Percentiles rank a stretch among this genome's conserved stretches.
These are phyloP conservation scores for Diabrotica undecimpunctata DNA, from an alignment of 1,140 invertebrate genomes.

Conservation along the genomic window DNA sequence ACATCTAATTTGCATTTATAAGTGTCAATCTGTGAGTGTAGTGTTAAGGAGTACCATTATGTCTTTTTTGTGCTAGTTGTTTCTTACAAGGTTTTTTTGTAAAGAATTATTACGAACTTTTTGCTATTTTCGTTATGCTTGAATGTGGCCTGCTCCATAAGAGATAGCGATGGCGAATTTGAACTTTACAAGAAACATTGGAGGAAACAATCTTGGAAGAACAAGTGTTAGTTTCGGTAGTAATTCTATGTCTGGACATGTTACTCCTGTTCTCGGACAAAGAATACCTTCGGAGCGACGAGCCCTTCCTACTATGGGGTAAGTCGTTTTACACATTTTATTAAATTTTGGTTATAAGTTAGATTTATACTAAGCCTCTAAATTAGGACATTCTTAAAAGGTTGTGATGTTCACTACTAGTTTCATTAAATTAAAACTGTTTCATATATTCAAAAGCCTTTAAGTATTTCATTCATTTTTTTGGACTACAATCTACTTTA, in stretches of 20 bases:
- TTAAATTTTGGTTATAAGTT: not conserved
- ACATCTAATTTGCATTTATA: slow-evolving; percentile 23
- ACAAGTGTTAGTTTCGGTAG: slow-evolving; percentile 58
- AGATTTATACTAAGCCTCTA: no score
- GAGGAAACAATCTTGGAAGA: slow-evolving; percentile 56
- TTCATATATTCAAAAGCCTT: no score
- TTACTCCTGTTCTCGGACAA: slow-evolving; percentile 73
- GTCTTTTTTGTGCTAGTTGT: slow-evolving; percentile 42
- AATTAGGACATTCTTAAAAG: no score
- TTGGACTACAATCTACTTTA: no score
- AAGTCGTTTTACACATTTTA: slow-evolving; percentile 38
- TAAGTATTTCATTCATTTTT: no score
- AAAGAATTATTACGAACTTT: slow-evolving; percentile 24
- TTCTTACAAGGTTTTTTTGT: slow-evolving; percentile 24
- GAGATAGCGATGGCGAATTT: slow-evolving; percentile 53
- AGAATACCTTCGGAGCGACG: slow-evolving; percentile 73
- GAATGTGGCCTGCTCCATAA: slow-evolving; percentile 30
- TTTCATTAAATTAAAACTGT: no score
- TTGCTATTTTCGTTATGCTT: slow-evolving; percentile 39
- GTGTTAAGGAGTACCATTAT: slow-evolving; percentile 38
- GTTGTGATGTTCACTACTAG: no score
- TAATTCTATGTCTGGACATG: slow-evolving; percentile 63
- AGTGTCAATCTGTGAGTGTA: slow-evolving; percentile 32
- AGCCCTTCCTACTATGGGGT: slow-evolving; percentile 67
- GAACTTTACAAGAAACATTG: slow-evolving; percentile 52